phyloP scores from a whole-genome alignment of 2,797 vertebrate species.

The Enteromius radiatus region DNA sequence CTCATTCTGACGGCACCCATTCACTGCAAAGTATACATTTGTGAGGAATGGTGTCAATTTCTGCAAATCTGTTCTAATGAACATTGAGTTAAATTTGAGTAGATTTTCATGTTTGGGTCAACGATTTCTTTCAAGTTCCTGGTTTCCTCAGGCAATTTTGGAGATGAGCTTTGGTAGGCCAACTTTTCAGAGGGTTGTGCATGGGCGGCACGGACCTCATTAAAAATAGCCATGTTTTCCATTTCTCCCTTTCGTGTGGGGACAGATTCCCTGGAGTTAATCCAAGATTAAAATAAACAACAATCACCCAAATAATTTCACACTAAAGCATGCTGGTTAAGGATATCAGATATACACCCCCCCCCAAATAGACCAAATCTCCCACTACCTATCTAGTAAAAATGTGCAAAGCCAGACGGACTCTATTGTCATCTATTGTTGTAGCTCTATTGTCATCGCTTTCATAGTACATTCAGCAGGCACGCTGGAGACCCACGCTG shows the following conservation, averaged over 20 bases:
- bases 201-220: slow-evolving; percentile 23
- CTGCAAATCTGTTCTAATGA: background rate
- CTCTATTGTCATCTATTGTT: slow-evolving; percentile 59
- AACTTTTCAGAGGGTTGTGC: slow-evolving; percentile 24
- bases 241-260: slow-evolving; percentile 16
- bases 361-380: slow-evolving; percentile 3
- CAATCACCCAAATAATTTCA: background rate
- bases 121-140: background rate
- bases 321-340: background rate
- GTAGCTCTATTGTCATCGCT: slow-evolving; percentile 57
- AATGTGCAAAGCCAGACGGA: slow-evolving; percentile 53
- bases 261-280: slow-evolving; percentile 6
- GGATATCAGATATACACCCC: background rate
- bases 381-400: slow-evolving; percentile 26
- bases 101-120: background rate
- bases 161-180: background rate
- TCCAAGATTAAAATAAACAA: slow-evolving; percentile 11
- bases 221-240: slow-evolving; percentile 46
- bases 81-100: background rate
- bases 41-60: background rate
- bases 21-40: background rate
- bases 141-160: background rate
- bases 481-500: background rate
- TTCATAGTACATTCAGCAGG: slow-evolving; percentile 52
- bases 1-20: slow-evolving; percentile 2